These are phyloP conservation scores for Hemichromis elongatus DNA, from an alignment of 2,113 vertebrate species.

Conservation along the genomic window DNA sequence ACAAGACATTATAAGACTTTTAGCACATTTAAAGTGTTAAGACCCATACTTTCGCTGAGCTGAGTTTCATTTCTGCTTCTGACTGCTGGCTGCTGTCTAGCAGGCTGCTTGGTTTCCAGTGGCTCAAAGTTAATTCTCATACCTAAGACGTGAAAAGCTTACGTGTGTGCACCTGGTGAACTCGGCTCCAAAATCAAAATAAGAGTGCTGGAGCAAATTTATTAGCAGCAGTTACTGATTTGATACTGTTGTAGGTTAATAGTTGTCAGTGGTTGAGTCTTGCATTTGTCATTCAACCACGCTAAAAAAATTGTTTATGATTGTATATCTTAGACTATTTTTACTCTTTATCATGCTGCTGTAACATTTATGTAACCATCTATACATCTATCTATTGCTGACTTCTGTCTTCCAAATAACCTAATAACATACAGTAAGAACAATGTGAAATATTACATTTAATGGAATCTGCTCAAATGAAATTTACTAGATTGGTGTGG, in stretches of 20 bases:
- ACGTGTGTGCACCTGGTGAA: background rate
- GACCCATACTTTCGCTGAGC: background rate
- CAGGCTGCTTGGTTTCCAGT: background rate
- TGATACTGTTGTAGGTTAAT: no score
- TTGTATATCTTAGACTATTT: background rate
- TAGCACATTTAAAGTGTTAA: background rate
- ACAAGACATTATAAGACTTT: no score
- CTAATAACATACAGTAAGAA: background rate
- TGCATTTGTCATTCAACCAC: background rate
- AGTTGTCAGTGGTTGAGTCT: background rate
- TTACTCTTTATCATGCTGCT: background rate
- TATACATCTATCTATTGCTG: background rate
- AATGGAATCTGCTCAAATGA: background rate
- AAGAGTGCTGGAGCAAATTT: background rate
- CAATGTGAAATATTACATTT: background rate
- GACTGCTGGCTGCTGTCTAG: background rate
- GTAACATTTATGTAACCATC: background rate
- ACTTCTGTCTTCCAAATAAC: background rate
- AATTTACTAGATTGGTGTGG: background rate
- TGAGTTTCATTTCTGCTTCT: conserved; percentile 18
- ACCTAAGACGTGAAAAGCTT: background rate
- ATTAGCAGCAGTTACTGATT: background rate
- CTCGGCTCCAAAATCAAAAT: background rate
- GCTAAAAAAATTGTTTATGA: background rate
- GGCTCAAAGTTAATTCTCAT: background rate